A percentile compares a stretch with the other conserved stretches of the same genome.
Evolutionary conservation across 2,888 invertebrate genomes (phyloP).

Genomic region (Hecatera dysodea): DNA sequence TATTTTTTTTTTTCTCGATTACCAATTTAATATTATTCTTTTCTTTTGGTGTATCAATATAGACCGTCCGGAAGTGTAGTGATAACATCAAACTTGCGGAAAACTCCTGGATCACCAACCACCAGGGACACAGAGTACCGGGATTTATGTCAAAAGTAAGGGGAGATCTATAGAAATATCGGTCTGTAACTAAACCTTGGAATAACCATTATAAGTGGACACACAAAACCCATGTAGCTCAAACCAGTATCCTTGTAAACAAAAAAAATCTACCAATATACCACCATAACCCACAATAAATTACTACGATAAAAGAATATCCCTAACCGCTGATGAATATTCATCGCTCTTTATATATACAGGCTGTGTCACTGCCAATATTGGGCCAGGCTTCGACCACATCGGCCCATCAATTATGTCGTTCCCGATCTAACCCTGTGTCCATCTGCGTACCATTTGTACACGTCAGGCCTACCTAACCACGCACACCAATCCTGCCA

Average conservation of each 20-base stretch:
- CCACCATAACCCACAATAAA: constrained; percentile 51
- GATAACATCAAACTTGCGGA: neutral
- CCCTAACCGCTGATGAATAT: constrained; percentile 69
- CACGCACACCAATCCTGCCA: constrained; percentile 59
- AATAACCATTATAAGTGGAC: neutral
- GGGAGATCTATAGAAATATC: no score
- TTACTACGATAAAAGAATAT: constrained; percentile 59
- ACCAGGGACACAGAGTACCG: neutral
- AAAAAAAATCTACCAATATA: constrained; percentile 17
- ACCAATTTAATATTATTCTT: no score
- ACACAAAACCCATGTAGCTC: neutral
- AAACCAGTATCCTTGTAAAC: neutral
- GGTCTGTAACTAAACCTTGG: neutral
- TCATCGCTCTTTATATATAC: constrained; percentile 72
- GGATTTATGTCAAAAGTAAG: neutral
- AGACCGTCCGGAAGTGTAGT: no score
- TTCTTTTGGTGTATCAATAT: no score
- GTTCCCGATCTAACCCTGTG: constrained; percentile 84
- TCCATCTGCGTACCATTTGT: constrained; percentile 86
- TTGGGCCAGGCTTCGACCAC: constrained; percentile 72
- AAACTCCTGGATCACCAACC: no score
- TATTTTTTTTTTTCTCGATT: no score
- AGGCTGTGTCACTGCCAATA: constrained; percentile 73
- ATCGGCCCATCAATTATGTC: constrained; percentile 85
- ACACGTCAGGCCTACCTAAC: constrained; percentile 79